Conservation (phyloP, 2,797 vertebrate genomes). For the Nyctibius grandis region DNA sequence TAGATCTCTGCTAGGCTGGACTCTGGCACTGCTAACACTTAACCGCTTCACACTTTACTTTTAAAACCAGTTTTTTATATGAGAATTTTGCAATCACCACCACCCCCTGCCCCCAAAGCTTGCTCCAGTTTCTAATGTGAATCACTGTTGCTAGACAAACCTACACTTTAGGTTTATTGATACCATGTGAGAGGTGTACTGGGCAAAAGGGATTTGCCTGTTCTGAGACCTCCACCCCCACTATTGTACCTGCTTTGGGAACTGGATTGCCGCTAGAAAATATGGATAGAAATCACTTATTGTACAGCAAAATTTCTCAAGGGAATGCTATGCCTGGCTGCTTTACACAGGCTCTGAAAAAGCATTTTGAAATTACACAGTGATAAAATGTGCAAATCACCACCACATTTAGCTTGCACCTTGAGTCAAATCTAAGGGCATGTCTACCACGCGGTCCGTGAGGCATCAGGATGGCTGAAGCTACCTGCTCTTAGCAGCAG, state of each 20-base stretch:
- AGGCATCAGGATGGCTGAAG: background rate
- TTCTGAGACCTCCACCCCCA: background rate
- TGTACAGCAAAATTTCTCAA: background rate
- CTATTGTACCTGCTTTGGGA: background rate
- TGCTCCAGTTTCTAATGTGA: background rate
- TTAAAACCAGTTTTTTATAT: background rate
- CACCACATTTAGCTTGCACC: background rate
- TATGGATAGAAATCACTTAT: background rate
- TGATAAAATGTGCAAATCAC: background rate
- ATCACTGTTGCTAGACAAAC: background rate
- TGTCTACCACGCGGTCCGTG: background rate
- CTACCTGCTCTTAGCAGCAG: background rate
- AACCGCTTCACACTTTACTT: background rate
- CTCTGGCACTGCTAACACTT: background rate
- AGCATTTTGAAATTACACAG: background rate
- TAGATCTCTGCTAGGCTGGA: background rate
- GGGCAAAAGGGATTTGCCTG: background rate
- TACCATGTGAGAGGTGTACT: background rate
- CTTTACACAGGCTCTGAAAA: background rate
- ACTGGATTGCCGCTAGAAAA: background rate
- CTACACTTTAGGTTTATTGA: background rate
- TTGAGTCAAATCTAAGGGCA: background rate
- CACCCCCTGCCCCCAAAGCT: background rate
- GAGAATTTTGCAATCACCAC: background rate
- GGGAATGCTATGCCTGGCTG: background rate